Percentiles rank a stretch among this genome's conserved stretches.
Evolutionary conservation across 2,113 vertebrate species (phyloP).

Genomic region (Procapra przewalskii): DNA sequence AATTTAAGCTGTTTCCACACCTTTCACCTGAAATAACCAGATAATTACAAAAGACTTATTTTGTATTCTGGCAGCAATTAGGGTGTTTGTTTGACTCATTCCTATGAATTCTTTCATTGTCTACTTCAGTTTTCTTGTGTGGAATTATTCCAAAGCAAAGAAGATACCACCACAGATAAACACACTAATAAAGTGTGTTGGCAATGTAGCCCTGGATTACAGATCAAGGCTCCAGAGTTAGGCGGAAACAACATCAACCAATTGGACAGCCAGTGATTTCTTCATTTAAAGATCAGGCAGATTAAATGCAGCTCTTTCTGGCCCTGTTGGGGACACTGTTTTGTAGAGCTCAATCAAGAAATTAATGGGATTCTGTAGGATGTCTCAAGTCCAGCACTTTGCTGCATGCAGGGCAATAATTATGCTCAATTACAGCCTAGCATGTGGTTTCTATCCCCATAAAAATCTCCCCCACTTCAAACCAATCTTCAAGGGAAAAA

Average conservation of each 20-base stretch:
- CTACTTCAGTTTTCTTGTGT: not conserved
- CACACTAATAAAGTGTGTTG: not conserved
- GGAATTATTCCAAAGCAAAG: not conserved
- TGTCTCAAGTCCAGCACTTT: slow-evolving; percentile 66
- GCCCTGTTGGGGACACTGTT: slow-evolving; percentile 38
- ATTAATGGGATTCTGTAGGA: slow-evolving; percentile 68
- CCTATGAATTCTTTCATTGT: slow-evolving; percentile 34
- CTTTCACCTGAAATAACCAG: slow-evolving; percentile 57
- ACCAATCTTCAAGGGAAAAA: slow-evolving; percentile 71
- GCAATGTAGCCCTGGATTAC: not conserved
- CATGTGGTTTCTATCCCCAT: slow-evolving; percentile 76
- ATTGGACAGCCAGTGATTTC: not conserved
- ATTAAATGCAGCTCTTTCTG: slow-evolving; percentile 60
- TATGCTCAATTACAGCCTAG: slow-evolving; percentile 81
- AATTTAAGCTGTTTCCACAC: slow-evolving; percentile 43
- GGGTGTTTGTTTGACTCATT: slow-evolving; percentile 1
- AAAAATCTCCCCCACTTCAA: slow-evolving; percentile 73
- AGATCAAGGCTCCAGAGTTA: not conserved
- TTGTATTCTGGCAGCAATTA: slow-evolving; percentile 22
- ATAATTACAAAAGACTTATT: slow-evolving; percentile 48
- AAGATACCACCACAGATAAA: not conserved
- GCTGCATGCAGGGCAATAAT: slow-evolving; percentile 78
- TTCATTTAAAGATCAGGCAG: not conserved
- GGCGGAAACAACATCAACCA: not conserved
- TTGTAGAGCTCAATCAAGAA: slow-evolving; percentile 67